Evolutionary conservation across 2,113 vertebrate species (phyloP), one percentile per base, ranked within the genome.

Genomic region (Tauraco erythrolophus): DNA sequence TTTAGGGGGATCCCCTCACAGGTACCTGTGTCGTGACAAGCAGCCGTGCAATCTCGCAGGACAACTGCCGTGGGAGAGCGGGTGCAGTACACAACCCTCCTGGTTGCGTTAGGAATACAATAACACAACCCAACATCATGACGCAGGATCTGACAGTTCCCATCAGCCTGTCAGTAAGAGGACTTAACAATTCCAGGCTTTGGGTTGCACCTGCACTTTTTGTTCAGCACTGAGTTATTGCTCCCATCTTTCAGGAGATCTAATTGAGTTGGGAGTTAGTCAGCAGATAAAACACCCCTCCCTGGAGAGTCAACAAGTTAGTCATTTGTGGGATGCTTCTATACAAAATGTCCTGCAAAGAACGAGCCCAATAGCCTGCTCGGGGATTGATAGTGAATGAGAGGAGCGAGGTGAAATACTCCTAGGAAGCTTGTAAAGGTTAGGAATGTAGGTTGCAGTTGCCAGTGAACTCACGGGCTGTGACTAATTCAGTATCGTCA

Each of bases 221-320:
- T 81, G 74, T 86, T 86, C 78, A 77, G 39, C 84, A 82, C 27
- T 0, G 11, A 65, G n/a, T 18, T 94, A 35, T 2, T 35, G 54
- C 30, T 90, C 0, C 0, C 35, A 66, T 74, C 82, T 78, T 79
- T 93, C 4, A 12, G 33, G 68, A 88, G 58, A 62, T 46, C 46
- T 97, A 48, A 61, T 66, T 33, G 71, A 77, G 75, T 37, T 45
- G 33, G 51, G 79, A 70, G 43, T 89, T 95, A 86, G 58, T 93
- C 82, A 92, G 87, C 72, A 78, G 76, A 75, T 88, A 89, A 90
- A 90, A 43, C 56, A 90, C 56, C 35, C 46, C 58, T 84, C 80
- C 88, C 57, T 6, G 12, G 56, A 90, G 86, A 89, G 43, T 46
- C 90, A 88, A 51, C 41, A 86, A 61, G 19, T 96, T 94, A 71